phyloP scores from a whole-genome alignment of 2,888 invertebrate genomes.

The Acanthosepion pharaonis region DNA sequence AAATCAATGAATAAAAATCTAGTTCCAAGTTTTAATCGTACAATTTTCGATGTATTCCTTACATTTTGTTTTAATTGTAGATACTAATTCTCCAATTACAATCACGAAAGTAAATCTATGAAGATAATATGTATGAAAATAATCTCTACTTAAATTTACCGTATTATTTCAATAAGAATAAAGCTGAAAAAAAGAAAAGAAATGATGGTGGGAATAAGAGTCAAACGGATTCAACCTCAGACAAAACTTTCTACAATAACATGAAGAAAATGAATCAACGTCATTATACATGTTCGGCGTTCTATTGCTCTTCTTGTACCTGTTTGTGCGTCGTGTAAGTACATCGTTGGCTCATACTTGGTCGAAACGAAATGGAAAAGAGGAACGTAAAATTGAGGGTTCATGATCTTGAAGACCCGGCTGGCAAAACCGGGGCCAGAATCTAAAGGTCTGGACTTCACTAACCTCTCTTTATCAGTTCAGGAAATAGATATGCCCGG shows the following conservation, averaged over 20 bases:
- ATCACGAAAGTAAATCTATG: too few relatives aligned
- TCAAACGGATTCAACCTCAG: too few relatives aligned
- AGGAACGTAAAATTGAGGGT: neutral
- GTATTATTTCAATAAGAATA: neutral
- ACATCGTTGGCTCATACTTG: neutral
- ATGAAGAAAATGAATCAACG: neutral
- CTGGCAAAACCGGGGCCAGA: slow-evolving; percentile 10
- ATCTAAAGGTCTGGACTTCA: slow-evolving; percentile 33
- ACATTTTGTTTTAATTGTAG: too few relatives aligned
- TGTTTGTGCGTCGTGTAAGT: neutral
- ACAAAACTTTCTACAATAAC: neutral
- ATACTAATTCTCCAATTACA: too few relatives aligned
- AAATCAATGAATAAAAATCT: too few relatives aligned
- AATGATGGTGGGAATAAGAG: too few relatives aligned
- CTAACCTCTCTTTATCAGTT: slow-evolving; percentile 10
- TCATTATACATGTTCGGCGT: neutral
- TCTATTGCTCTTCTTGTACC: neutral
- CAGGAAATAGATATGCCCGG: slow-evolving; percentile 33
- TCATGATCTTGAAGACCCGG: neutral
- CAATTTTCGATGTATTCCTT: too few relatives aligned
- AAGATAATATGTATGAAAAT: too few relatives aligned
- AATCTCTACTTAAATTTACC: neutral
- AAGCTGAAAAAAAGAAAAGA: too few relatives aligned
- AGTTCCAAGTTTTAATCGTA: too few relatives aligned
- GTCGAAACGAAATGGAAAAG: neutral